Conservation (phyloP, 2,113 vertebrate genomes). For the Alouatta palliata region DNA sequence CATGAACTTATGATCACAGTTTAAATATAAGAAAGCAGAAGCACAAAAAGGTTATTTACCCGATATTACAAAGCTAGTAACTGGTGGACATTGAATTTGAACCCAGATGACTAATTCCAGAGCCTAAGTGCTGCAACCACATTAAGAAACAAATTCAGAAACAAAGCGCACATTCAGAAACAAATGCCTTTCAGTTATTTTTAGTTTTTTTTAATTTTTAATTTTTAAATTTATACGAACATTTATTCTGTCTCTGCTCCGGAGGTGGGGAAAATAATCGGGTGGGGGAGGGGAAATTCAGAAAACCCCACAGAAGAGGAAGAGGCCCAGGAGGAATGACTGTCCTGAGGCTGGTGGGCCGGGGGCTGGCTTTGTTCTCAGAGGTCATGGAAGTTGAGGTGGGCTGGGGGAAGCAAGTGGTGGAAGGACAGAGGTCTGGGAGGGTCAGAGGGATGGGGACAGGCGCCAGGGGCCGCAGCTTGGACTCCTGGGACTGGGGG, state of each 20-base stretch:
- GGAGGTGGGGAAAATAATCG: too few species aligned
- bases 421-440: background rate
- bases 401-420: background rate
- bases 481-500: too few species aligned
- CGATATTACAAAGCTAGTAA: background rate
- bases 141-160: background rate
- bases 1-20: background rate
- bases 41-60: background rate
- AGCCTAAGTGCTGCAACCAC: background rate
- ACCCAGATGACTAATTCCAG: background rate
- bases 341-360: background rate
- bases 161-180: background rate
- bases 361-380: background rate
- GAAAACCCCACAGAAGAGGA: background rate
- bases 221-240: conserved; percentile 68
- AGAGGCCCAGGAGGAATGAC: background rate
- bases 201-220: background rate
- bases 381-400: background rate
- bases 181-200: background rate
- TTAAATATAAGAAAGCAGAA: background rate
- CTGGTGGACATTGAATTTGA: background rate
- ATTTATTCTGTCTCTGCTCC: conserved; percentile 67
- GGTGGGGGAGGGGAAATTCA: background rate
- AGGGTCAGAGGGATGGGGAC: too few species aligned
- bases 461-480: too few species aligned